Percentiles rank a stretch among this genome's conserved stretches.
Evolutionary conservation across 2,797 vertebrate species (phyloP).

Genomic region (Gymnocypris eckloni): DNA sequence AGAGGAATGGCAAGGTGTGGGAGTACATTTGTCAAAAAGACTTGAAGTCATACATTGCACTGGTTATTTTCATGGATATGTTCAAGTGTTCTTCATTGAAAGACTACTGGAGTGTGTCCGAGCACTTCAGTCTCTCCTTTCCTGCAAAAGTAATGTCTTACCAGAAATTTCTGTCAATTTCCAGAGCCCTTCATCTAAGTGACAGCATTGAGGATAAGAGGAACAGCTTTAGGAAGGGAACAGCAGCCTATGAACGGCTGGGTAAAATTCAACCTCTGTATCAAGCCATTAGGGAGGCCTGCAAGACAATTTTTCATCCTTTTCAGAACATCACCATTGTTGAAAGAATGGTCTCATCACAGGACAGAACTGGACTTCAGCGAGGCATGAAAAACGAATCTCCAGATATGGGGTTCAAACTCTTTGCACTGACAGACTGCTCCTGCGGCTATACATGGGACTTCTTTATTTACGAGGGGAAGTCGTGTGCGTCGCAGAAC

Average conservation of each 20-base stretch:
- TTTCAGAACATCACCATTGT: constrained; percentile 68
- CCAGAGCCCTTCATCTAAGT: constrained; percentile 20
- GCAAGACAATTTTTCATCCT: constrained; percentile 34
- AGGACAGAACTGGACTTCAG: constrained; percentile 65
- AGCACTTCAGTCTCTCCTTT: constrained; percentile 6
- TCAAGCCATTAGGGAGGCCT: constrained; percentile 17
- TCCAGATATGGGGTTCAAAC: constrained; percentile 71
- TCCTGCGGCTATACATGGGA: constrained; percentile 69
- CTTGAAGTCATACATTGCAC: neutral
- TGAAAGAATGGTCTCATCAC: constrained; percentile 72
- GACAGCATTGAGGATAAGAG: neutral
- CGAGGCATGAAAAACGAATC: constrained; percentile 70
- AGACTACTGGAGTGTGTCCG: constrained; percentile 13
- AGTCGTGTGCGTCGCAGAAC: constrained; percentile 45
- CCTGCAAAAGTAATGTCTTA: constrained; percentile 30
- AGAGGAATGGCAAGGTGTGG: neutral
- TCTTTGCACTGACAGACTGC: constrained; percentile 73
- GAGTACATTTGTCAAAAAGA: constrained; percentile 2
- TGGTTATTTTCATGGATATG: constrained; percentile 30
- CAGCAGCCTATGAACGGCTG: constrained; percentile 9
- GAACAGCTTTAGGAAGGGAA: constrained; percentile 33
- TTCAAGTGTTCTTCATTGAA: constrained; percentile 11
- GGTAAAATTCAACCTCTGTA: constrained; percentile 35
- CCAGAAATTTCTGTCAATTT: constrained; percentile 21
- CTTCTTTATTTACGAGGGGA: constrained; percentile 72